These are phyloP conservation scores for Typhlichthys subterraneus DNA, from an alignment of 2,797 vertebrate species.

Conservation along the genomic window DNA sequence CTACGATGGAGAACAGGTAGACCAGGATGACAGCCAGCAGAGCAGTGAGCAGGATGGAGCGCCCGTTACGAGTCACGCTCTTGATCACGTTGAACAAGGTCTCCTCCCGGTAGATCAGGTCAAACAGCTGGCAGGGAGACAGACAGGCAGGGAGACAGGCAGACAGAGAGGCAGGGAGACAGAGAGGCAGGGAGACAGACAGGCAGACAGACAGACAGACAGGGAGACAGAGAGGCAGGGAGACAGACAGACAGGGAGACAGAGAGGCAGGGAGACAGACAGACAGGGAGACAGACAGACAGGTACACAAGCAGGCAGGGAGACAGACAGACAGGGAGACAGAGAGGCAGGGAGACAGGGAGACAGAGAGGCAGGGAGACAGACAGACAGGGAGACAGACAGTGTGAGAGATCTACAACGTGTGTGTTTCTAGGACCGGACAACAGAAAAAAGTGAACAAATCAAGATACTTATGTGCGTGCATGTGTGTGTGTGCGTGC, in stretches of 20 bases:
- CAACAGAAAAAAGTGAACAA: no score
- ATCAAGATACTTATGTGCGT: neutral
- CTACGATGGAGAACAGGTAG: conserved; percentile 98
- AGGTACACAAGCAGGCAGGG: neutral
- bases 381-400: neutral
- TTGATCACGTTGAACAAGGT: conserved; percentile 97
- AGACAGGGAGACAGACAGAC: neutral
- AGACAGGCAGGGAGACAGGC: neutral
- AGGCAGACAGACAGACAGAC: neutral
- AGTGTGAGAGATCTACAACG: neutral
- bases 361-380: neutral
- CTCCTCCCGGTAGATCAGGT: conserved; percentile 96
- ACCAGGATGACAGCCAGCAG: conserved; percentile 97
- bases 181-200: neutral
- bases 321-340: neutral
- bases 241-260: neutral
- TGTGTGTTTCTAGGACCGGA: no score
- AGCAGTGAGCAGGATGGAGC: conserved; percentile 95
- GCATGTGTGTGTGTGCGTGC: neutral
- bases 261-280: no score
- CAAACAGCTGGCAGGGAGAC: conserved; percentile 83
- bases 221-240: neutral
- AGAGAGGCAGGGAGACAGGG: no score
- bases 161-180: neutral
- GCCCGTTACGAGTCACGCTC: conserved; percentile 93